Conservation (phyloP, 2,797 vertebrate species). For the Clarias platycephalus region DNA sequence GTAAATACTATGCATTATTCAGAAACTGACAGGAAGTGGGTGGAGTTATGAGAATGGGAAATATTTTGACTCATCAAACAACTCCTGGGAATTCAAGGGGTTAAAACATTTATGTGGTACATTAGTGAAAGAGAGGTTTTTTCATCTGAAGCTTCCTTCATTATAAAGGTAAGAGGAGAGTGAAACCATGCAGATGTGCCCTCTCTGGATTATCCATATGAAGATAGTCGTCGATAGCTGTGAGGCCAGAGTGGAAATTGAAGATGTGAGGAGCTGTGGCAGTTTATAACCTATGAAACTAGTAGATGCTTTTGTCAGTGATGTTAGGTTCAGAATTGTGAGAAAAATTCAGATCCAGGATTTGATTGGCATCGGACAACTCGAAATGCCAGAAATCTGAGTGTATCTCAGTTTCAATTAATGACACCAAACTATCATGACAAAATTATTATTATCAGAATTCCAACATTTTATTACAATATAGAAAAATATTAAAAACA, state of each 20-base stretch:
- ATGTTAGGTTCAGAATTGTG: background rate
- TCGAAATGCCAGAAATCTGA: no score
- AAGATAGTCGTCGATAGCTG: background rate
- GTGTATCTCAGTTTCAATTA: background rate
- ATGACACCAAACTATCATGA: background rate
- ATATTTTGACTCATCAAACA: background rate
- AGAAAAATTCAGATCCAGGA: background rate
- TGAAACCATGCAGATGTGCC: background rate
- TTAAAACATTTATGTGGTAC: background rate
- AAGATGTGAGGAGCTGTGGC: background rate
- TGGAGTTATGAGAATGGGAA: background rate
- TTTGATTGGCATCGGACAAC: no score
- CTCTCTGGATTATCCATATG: background rate
- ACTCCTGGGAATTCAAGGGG: background rate
- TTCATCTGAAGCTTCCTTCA: conserved; percentile 17
- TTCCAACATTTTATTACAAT: background rate
- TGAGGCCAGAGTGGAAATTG: background rate
- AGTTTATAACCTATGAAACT: background rate
- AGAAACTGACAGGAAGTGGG: background rate
- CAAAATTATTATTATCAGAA: background rate
- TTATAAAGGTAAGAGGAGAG: background rate
- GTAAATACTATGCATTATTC: background rate
- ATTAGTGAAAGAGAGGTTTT: background rate
- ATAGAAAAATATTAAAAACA: background rate
- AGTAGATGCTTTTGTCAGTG: background rate